A percentile compares a stretch with the other conserved stretches of the same genome.
Evolutionary conservation across 2,113 vertebrate species (phyloP).

Genomic region (Anoplopoma fimbria): DNA sequence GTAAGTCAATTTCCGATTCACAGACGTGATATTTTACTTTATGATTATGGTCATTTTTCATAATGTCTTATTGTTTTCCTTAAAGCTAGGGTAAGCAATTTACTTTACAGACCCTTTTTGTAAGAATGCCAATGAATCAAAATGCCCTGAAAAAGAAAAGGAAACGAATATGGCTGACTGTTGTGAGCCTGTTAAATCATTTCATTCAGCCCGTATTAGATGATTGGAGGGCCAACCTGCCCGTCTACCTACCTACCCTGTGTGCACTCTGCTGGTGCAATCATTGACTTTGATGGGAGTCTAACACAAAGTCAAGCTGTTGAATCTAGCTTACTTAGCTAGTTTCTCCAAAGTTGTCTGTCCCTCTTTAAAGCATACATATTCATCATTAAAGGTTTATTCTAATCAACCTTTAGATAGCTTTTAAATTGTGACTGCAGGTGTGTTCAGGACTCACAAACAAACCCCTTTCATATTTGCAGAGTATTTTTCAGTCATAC

Average conservation of each 20-base stretch:
- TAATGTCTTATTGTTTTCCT: background rate
- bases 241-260: background rate
- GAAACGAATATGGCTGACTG: background rate
- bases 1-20: background rate
- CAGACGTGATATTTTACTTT: background rate
- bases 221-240: background rate
- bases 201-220: background rate
- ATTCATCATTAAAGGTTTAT: background rate
- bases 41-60: background rate
- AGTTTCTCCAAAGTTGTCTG: too few species aligned
- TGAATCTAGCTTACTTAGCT: background rate
- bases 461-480: background rate
- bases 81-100: background rate
- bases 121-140: background rate
- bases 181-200: background rate
- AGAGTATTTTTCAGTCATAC: constrained; percentile 36
- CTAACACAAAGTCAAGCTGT: background rate
- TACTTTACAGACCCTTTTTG: background rate
- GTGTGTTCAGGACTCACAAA: constrained; percentile 5
- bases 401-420: background rate
- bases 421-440: constrained; percentile 5
- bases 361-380: background rate
- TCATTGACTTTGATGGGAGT: background rate
- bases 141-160: background rate
- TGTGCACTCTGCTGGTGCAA: background rate